Evolutionary conservation across 64 coral and sea anemone species (phyloP).

Genomic region (Actinia tenebrosa): DNA sequence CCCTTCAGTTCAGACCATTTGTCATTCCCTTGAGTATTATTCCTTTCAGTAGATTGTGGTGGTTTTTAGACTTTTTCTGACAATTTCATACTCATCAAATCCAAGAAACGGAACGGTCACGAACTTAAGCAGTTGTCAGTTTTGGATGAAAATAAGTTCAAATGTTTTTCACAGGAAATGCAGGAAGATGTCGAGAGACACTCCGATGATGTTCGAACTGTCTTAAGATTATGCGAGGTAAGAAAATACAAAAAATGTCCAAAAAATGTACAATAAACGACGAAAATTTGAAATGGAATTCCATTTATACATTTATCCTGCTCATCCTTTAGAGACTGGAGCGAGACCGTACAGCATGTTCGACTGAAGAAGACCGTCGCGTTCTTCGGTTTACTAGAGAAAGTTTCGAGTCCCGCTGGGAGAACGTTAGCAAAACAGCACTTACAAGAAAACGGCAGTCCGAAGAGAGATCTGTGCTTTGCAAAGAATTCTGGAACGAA

Average conservation of each 20-base stretch:
- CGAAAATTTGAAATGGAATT: not conserved
- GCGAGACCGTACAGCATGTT: slow-evolving; percentile 68
- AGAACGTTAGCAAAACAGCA: slow-evolving; percentile 64
- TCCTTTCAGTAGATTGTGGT: too few species aligned
- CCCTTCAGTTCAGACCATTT: too few species aligned
- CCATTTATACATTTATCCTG: not conserved
- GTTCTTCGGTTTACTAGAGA: slow-evolving; percentile 62
- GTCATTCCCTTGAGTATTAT: too few species aligned
- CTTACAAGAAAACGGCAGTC: slow-evolving; percentile 56
- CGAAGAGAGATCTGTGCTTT: slow-evolving; percentile 72
- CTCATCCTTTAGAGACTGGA: slow-evolving; percentile 68
- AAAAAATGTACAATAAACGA: too few species aligned
- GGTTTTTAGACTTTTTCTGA: too few species aligned
- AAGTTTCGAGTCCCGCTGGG: slow-evolving; percentile 96
- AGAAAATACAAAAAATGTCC: not conserved
- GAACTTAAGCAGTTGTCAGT: too few species aligned
- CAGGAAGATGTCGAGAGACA: slow-evolving; percentile 81
- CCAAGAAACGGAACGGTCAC: too few species aligned
- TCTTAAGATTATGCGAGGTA: slow-evolving; percentile 86
- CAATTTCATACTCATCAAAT: too few species aligned
- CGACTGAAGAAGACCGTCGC: slow-evolving; percentile 58
- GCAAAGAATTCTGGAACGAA: slow-evolving; percentile 90
- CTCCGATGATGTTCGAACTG: slow-evolving; percentile 69
- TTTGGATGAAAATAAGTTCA: not conserved
- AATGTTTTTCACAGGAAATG: slow-evolving; percentile 40